Base-by-base conservation (phyloP, 2,888 invertebrate genomes). In the Dasypogon diadema region DNA sequence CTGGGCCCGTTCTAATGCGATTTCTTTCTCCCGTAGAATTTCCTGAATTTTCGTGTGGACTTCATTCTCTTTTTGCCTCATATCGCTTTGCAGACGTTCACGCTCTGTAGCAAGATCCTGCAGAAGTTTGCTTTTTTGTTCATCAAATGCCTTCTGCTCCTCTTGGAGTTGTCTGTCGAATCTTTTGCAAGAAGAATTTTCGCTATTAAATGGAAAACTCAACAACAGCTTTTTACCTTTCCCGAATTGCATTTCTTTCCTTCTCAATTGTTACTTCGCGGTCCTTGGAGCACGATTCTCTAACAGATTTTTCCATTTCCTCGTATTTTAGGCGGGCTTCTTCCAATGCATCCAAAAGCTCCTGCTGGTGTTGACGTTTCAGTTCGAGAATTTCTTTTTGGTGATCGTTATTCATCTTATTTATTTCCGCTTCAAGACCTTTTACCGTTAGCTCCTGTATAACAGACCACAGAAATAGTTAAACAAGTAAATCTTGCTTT, bases 361-460 rank as follows among this genome's bases (percentile, higher is more conserved):
- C 91, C 81, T 90, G 89, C 80, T 92, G 90, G 80, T 91, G 90
- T 0, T 87, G 81, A 56, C 84, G 81, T 76, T 85, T 86, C 2
- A 87, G 75, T 54, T 86, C 91, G 0, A 89, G 88, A 70, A 92
- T 83, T 81, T 91, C 91, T 74, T 90, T 89, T 81, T 91, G 90
- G 82, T 93, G 92, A 1, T 91, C 88, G 18, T 90, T 90, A 34
- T 92, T 91, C 91, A 95, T 93, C 80, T 90, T 91, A 22, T 93
- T 90, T 2, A 96, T 88, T 84, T 96, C 95, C 0, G 93, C 91
- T 84, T 95, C 95, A n/a, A 96, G 84, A 0, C 95, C 94, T 87
- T 94, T 95, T 0, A 95, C 93, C 2, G 95, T 95, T 81, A 94
- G 87, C 83, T 95, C 94, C 93, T 91, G 26, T 2, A 37, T n/a